Conservation (phyloP, 2,113 vertebrate species). For the Ophthalmolycus amberensis region DNA sequence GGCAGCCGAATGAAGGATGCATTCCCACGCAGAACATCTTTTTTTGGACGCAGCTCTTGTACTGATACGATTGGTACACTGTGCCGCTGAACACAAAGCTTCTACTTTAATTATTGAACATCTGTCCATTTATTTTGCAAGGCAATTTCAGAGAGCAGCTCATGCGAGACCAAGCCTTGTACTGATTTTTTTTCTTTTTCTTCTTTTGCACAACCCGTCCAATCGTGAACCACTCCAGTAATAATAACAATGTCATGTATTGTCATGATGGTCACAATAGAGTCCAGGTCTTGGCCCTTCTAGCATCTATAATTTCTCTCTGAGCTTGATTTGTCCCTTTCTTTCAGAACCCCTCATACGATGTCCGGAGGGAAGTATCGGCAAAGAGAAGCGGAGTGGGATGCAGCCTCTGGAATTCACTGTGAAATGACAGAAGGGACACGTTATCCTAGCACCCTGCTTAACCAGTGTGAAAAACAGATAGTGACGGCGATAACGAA, state of each 20-base stretch:
- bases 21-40: slow-evolving; percentile 29
- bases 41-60: slow-evolving; percentile 5
- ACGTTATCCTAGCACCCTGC: slow-evolving; percentile 33
- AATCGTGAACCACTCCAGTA: slow-evolving; percentile 11
- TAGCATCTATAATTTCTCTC: slow-evolving; percentile 35
- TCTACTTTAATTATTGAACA: slow-evolving; percentile 46
- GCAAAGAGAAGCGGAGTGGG: slow-evolving; percentile 41
- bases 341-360: slow-evolving; percentile 46
- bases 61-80: slow-evolving; percentile 2
- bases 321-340: slow-evolving; percentile 75
- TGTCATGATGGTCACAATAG: slow-evolving; percentile 44
- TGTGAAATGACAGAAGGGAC: slow-evolving; percentile 62
- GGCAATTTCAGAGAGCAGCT: slow-evolving; percentile 25
- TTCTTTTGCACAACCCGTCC: slow-evolving; percentile 1
- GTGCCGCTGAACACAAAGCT: slow-evolving; percentile 22
- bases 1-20: slow-evolving; percentile 33
- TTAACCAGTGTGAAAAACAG: slow-evolving; percentile 70
- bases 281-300: slow-evolving; percentile 34
- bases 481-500: slow-evolving; percentile 70
- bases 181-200: slow-evolving; percentile 8
- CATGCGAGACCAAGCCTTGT: slow-evolving; percentile 14
- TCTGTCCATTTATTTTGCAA: slow-evolving; percentile 48
- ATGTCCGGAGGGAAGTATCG: slow-evolving; percentile 63
- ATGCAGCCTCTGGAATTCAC: slow-evolving; percentile 51
- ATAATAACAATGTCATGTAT: slow-evolving; percentile 30